These are phyloP conservation scores for Danio aesculapii DNA, from an alignment of 2,797 vertebrate species.

Conservation along the genomic window DNA sequence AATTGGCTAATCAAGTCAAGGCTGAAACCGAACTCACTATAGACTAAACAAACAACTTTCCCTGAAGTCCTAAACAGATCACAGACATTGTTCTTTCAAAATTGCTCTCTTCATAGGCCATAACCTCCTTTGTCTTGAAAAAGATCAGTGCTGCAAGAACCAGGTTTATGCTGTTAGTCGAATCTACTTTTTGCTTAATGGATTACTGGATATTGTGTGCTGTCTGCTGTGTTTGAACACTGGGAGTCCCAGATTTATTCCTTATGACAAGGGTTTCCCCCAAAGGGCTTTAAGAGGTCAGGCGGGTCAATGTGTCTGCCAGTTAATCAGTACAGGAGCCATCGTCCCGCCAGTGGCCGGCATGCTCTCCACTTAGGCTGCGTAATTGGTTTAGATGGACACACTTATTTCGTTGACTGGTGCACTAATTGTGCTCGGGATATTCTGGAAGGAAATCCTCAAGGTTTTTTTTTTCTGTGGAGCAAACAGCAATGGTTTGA, in stretches of 20 bases:
- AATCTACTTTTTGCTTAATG: conserved; percentile 54
- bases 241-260: conserved; percentile 60
- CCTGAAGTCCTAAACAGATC: conserved; percentile 48
- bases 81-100: conserved; percentile 32
- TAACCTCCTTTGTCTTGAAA: conserved; percentile 44
- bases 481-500: conserved; percentile 32
- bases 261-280: conserved; percentile 64
- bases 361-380: conserved; percentile 58
- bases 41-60: conserved; percentile 42
- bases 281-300: conserved; percentile 58
- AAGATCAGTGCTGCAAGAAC: conserved; percentile 50
- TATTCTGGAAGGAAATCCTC: conserved; percentile 50
- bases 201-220: conserved; percentile 49
- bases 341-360: conserved; percentile 56
- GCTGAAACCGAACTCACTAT: conserved; percentile 9
- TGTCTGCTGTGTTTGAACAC: conserved; percentile 45
- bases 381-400: conserved; percentile 63
- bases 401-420: conserved; percentile 63
- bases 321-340: conserved; percentile 66
- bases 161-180: conserved; percentile 53
- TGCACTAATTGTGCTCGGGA: conserved; percentile 60
- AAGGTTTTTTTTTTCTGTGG: conserved; percentile 12
- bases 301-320: conserved; percentile 66
- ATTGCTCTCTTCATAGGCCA: conserved; percentile 22
- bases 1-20: conserved; percentile 42